phyloP scores from a whole-genome alignment of 2,797 vertebrate genomes.

The Melanotaenia trifasciata region DNA sequence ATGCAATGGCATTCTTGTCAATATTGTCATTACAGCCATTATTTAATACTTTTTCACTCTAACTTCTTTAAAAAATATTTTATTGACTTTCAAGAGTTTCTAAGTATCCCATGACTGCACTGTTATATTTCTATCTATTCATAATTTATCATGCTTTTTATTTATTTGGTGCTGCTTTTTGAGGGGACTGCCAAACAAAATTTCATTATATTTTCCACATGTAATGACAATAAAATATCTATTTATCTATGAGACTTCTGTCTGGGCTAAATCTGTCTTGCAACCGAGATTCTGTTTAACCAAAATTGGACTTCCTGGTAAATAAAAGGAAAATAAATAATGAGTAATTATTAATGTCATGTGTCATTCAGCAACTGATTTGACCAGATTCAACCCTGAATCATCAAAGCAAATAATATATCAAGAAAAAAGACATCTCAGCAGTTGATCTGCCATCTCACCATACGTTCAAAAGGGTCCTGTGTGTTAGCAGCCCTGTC shows the following conservation, averaged over 20 bases:
- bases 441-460: slow-evolving; percentile 71
- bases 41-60: too few species aligned
- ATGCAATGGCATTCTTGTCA: too few species aligned
- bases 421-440: slow-evolving; percentile 7
- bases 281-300: background rate
- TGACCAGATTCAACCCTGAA: background rate
- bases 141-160: background rate
- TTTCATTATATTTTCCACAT: background rate
- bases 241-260: background rate
- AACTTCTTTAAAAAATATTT: too few species aligned
- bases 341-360: background rate
- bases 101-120: background rate
- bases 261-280: background rate
- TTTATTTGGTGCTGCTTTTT: background rate
- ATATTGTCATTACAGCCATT: too few species aligned
- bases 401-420: slow-evolving; percentile 8
- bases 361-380: background rate
- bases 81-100: background rate
- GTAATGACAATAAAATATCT: background rate
- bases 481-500: slow-evolving; percentile 86
- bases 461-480: slow-evolving; percentile 91
- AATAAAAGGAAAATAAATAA: background rate
- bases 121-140: background rate
- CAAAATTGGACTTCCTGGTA: background rate
- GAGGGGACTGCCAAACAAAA: background rate